A percentile compares a stretch with the other conserved stretches of the same genome.
These are phyloP conservation scores for Hapalemur alaotrensis DNA, from an alignment of 2,797 vertebrate genomes.

Conservation along the genomic window DNA sequence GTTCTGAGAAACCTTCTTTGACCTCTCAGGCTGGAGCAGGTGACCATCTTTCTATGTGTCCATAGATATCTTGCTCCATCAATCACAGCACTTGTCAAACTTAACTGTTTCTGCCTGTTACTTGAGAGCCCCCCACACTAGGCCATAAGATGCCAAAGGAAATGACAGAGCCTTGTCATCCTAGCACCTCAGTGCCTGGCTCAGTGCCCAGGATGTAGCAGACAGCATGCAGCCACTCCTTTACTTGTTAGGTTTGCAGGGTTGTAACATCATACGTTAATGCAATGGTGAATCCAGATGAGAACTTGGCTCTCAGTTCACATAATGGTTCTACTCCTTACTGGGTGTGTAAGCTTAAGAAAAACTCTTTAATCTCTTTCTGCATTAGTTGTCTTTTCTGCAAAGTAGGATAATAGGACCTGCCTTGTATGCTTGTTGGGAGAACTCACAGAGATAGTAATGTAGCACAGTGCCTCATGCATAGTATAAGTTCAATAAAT, in stretches of 20 bases:
- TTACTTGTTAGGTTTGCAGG: neutral
- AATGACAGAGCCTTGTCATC: neutral
- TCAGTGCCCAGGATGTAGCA: neutral
- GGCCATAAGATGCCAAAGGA: neutral
- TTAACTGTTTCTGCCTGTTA: neutral
- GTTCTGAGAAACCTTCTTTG: slow-evolving; percentile 48
- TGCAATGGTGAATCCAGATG: neutral
- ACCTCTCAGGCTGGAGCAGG: neutral
- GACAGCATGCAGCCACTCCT: neutral
- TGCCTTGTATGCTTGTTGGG: neutral
- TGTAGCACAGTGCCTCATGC: neutral
- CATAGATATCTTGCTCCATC: neutral
- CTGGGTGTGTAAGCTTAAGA: neutral
- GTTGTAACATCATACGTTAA: neutral
- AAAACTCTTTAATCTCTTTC: neutral
- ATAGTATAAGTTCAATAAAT: neutral
- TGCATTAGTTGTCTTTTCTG: neutral
- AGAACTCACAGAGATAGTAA: neutral
- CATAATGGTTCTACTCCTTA: neutral
- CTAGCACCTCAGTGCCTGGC: no score
- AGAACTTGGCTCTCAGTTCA: neutral
- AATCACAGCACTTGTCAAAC: slow-evolving; percentile 9
- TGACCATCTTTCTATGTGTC: neutral
- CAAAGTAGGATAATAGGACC: neutral
- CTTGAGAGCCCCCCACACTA: neutral